Evolutionary conservation across 2,888 invertebrate species (phyloP).

Genomic region (Falcaria lacertinaria): DNA sequence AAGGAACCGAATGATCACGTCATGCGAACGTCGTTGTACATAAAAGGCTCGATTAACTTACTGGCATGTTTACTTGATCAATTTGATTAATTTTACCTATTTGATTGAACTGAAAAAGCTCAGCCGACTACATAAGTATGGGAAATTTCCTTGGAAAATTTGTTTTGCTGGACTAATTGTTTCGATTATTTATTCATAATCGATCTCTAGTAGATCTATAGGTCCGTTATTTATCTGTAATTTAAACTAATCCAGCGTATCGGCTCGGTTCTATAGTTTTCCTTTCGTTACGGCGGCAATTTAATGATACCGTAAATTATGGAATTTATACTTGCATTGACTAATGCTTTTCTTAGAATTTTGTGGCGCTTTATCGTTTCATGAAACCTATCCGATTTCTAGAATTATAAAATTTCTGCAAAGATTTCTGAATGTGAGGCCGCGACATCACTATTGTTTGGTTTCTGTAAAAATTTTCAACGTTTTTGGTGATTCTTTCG

Average conservation of each 20-base stretch:
- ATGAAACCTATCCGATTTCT: too few relatives aligned
- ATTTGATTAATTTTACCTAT: slow-evolving; percentile 16
- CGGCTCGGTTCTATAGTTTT: neutral
- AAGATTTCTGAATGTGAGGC: neutral
- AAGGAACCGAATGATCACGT: slow-evolving; percentile 35
- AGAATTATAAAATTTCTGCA: neutral
- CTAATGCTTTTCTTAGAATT: neutral
- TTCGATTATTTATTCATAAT: too few relatives aligned
- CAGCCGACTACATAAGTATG: too few relatives aligned
- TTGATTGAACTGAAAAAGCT: slow-evolving; percentile 1
- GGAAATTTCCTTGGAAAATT: too few relatives aligned
- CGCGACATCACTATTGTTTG: neutral
- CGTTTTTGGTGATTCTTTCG: neutral
- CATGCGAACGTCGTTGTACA: slow-evolving; percentile 30
- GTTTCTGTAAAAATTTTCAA: neutral
- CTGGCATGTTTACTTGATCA: slow-evolving; percentile 5
- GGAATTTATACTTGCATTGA: neutral
- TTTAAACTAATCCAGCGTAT: neutral
- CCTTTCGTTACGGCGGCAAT: neutral
- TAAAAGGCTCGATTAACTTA: slow-evolving; percentile 31
- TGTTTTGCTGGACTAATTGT: too few relatives aligned
- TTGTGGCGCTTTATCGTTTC: neutral
- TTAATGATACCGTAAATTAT: neutral
- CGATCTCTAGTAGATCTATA: too few relatives aligned
- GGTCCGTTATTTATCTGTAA: too few relatives aligned